Evolutionary conservation across 2,113 vertebrate genomes (phyloP).

Genomic region (Grammomys dolichurus): DNA sequence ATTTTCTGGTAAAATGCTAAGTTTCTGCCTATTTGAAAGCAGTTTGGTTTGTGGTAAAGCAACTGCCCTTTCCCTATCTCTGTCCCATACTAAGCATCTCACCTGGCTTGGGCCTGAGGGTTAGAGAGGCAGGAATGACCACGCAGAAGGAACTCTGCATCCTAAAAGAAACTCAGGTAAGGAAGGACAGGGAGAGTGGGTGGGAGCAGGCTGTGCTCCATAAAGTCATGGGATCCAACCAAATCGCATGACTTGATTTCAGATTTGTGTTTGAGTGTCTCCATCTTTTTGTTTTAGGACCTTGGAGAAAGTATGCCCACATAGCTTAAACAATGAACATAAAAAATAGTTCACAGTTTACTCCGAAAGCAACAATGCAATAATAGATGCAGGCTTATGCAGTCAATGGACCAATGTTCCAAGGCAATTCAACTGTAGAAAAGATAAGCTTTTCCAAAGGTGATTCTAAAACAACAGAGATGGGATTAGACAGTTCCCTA

Average conservation of each 20-base stretch:
- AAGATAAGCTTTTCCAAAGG: slow-evolving; percentile 2
- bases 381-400: neutral
- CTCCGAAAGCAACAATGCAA: neutral
- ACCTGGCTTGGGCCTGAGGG: neutral
- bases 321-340: slow-evolving; percentile 48
- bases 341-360: slow-evolving; percentile 24
- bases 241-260: neutral
- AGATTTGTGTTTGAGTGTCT: neutral
- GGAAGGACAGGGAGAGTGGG: neutral
- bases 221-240: neutral
- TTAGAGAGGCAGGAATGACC: neutral
- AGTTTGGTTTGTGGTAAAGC: neutral
- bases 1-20: slow-evolving; percentile 56
- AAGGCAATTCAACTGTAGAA: neutral
- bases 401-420: neutral
- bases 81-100: neutral
- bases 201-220: neutral
- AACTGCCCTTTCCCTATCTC: neutral
- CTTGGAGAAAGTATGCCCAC: neutral
- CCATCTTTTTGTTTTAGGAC: neutral
- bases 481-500: neutral
- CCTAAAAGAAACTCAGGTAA: neutral
- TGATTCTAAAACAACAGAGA: neutral
- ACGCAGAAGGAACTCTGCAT: neutral
- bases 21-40: slow-evolving; percentile 32